phyloP scores from a whole-genome alignment of 2,888 invertebrate genomes.

The Eupithecia subfuscata region DNA sequence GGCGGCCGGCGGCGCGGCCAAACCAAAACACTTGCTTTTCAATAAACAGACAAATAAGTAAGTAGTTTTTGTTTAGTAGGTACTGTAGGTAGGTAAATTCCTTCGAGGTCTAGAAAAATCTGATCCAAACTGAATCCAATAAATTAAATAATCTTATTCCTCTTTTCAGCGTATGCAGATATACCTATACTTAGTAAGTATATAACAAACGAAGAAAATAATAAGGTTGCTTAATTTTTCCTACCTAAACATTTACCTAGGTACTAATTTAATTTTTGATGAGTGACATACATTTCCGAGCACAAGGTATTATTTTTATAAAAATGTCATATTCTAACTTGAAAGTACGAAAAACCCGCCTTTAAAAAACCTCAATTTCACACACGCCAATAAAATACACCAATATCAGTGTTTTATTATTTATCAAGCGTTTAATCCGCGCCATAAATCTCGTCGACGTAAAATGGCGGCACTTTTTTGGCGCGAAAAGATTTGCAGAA shows the following conservation, averaged over 20 bases:
- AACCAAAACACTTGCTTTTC: slow-evolving; percentile 8
- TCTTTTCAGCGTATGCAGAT: too few relatives aligned
- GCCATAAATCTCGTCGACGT: slow-evolving; percentile 77
- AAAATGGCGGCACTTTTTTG: slow-evolving; percentile 74
- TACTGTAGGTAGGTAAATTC: neutral
- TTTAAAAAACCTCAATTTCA: neutral
- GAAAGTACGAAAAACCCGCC: neutral
- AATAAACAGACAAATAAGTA: neutral
- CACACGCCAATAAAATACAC: slow-evolving; percentile 32
- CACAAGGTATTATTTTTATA: neutral
- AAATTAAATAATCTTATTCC: neutral
- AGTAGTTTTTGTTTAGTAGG: neutral
- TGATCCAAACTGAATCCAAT: neutral
- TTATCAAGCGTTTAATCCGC: slow-evolving; percentile 67
- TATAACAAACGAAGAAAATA: neutral
- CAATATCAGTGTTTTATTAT: slow-evolving; percentile 59
- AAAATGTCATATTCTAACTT: neutral
- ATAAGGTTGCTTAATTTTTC: neutral
- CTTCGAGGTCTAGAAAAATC: neutral
- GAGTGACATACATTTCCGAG: too few relatives aligned
- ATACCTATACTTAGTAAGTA: too few relatives aligned
- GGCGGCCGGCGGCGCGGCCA: neutral
- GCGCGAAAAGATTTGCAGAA: slow-evolving; percentile 82
- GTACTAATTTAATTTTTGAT: too few relatives aligned
- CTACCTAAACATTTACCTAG: neutral